phyloP scores from a whole-genome alignment of 2,797 vertebrate genomes.

The Orestias chungarensis region DNA sequence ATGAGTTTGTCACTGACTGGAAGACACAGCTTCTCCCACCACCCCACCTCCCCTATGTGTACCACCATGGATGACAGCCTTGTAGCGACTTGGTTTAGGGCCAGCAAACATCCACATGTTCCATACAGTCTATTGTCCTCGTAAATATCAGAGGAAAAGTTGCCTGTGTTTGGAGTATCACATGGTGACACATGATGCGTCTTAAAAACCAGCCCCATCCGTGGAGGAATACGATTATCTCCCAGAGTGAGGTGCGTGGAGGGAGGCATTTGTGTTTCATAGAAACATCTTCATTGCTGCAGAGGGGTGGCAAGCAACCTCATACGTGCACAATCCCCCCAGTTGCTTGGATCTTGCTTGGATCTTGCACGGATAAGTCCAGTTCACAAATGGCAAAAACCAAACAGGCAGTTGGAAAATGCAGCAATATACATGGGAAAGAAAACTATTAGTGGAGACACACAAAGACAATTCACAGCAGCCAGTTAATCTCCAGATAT shows the following conservation, averaged over 20 bases:
- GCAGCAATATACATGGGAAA: slow-evolving; percentile 29
- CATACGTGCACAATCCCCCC: slow-evolving; percentile 52
- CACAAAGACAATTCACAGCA: slow-evolving; percentile 64
- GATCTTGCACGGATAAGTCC: slow-evolving; percentile 52
- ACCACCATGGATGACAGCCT: slow-evolving; percentile 66
- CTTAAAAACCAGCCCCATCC: slow-evolving; percentile 67
- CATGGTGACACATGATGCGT: slow-evolving; percentile 61
- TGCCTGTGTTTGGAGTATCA: slow-evolving; percentile 52
- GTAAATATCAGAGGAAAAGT: slow-evolving; percentile 54
- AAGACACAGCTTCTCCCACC: slow-evolving; percentile 64
- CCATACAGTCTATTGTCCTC: slow-evolving; percentile 42
- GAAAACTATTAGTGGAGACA: slow-evolving; percentile 48
- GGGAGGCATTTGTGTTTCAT: slow-evolving; percentile 70
- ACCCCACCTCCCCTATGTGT: slow-evolving; percentile 51
- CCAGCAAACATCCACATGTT: slow-evolving; percentile 46
- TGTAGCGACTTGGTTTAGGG: slow-evolving; percentile 56
- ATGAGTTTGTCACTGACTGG: slow-evolving; percentile 77
- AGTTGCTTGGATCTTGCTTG: slow-evolving; percentile 47
- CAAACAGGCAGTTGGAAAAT: slow-evolving; percentile 44
- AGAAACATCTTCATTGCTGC: slow-evolving; percentile 75
- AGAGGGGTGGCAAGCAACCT: slow-evolving; percentile 68
- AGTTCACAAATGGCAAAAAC: slow-evolving; percentile 53
- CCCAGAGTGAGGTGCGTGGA: slow-evolving; percentile 62
- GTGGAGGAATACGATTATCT: slow-evolving; percentile 70
- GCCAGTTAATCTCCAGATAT: slow-evolving; percentile 72